Conservation (phyloP, 1,140 invertebrate species). For the Bombus confusus region DNA sequence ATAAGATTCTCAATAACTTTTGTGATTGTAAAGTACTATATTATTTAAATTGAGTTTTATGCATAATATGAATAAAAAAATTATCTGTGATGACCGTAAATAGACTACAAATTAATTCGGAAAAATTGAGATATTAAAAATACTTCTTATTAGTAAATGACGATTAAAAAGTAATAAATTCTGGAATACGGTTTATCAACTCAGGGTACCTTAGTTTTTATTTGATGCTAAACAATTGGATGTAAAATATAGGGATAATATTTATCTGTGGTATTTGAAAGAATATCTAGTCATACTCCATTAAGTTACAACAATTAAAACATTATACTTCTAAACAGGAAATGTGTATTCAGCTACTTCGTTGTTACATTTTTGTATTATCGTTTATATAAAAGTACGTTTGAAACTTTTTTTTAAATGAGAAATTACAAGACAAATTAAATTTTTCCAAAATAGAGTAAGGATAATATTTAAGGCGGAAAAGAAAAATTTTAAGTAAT, state of each 20-base stretch:
- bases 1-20: background rate
- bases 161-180: background rate
- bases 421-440: background rate
- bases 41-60: conserved; percentile 33
- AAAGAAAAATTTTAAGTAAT: conserved; percentile 10
- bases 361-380: background rate
- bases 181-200: background rate
- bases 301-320: conserved; percentile 7
- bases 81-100: conserved; percentile 37
- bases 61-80: background rate
- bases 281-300: conserved; percentile 49
- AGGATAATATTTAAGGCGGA: conserved; percentile 7
- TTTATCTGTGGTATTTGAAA: conserved; percentile 34
- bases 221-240: background rate
- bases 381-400: background rate
- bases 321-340: background rate
- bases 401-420: background rate
- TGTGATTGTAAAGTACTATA: conserved; percentile 4
- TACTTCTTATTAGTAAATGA: background rate
- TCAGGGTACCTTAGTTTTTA: conserved; percentile 17
- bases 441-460: background rate
- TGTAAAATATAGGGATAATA: conserved; percentile 5
- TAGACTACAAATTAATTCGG: background rate
- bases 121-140: background rate
- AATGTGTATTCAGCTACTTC: background rate